phyloP scores from a whole-genome alignment of 1,140 invertebrate genomes.

The Pachypsylla venusta region DNA sequence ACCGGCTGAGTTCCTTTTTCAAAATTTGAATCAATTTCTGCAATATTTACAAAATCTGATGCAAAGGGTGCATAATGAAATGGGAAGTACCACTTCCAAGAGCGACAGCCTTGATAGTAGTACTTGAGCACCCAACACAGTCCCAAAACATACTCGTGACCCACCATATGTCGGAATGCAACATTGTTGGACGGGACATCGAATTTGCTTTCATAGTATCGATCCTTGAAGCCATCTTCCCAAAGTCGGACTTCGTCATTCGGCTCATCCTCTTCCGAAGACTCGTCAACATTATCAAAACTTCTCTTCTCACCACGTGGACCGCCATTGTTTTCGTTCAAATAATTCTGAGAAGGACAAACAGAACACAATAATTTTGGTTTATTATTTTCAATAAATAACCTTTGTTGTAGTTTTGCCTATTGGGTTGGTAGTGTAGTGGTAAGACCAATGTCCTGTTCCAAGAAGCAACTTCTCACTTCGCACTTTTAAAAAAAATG shows the following conservation, averaged over 20 bases:
- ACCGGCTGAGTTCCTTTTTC: slow-evolving; percentile 75
- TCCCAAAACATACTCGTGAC: slow-evolving; percentile 84
- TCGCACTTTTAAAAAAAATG: no score
- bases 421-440: no score
- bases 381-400: no score
- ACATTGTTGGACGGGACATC: slow-evolving; percentile 64
- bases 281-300: slow-evolving; percentile 29
- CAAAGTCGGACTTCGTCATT: slow-evolving; percentile 90
- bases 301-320: slow-evolving; percentile 34
- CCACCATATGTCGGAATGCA: slow-evolving; percentile 69
- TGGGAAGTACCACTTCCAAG: slow-evolving; percentile 99
- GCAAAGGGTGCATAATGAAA: slow-evolving; percentile 99
- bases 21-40: slow-evolving; percentile 70
- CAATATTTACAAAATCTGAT: slow-evolving; percentile 92
- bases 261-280: slow-evolving; percentile 58
- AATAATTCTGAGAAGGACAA: background rate
- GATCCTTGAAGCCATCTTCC: slow-evolving; percentile 96
- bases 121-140: slow-evolving; percentile 96
- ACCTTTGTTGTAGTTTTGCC: no score
- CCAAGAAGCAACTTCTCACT: no score
- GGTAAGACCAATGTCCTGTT: no score
- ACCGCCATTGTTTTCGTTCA: slow-evolving; percentile 14
- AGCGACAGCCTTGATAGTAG: slow-evolving; percentile 95
- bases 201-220: slow-evolving; percentile 97
- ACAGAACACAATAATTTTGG: no score